A percentile compares a stretch with the other conserved stretches of the same genome.
phyloP scores from a whole-genome alignment of 2,797 vertebrate genomes.

The Aselliscus stoliczkanus region DNA sequence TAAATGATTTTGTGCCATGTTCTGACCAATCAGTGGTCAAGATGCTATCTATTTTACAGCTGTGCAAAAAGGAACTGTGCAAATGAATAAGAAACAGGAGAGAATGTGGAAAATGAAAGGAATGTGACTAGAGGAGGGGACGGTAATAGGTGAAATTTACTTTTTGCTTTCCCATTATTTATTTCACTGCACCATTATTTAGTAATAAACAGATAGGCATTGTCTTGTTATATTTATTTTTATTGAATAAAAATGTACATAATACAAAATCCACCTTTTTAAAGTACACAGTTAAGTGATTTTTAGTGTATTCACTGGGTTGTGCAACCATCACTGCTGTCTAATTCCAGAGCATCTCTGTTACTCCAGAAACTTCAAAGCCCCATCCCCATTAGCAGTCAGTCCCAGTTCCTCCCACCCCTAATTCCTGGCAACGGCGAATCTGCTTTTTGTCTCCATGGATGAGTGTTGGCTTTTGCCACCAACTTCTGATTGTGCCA shows the following conservation, averaged over 20 bases:
- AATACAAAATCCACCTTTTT: not conserved
- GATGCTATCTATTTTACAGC: not conserved
- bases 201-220: not conserved
- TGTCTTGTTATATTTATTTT: not conserved
- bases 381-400: not conserved
- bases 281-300: not conserved
- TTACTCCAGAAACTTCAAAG: not conserved
- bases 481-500: not conserved
- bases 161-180: not conserved
- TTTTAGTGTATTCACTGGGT: not conserved
- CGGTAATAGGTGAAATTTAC: not conserved
- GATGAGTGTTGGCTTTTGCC: not conserved
- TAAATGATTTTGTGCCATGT: not conserved
- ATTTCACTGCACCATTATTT: not conserved
- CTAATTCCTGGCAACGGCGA: rapidly evolving
- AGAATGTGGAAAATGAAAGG: not conserved
- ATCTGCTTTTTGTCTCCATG: not conserved
- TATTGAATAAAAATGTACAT: not conserved
- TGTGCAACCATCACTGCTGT: not conserved
- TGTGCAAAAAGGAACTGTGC: no score
- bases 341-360: not conserved
- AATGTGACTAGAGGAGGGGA: not conserved
- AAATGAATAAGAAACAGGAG: not conserved
- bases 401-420: not conserved
- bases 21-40: no score